A percentile compares a stretch with the other conserved stretches of the same genome.
Evolutionary conservation across 2,113 vertebrate genomes (phyloP).

Genomic region (Phrynosoma platyrhinos): DNA sequence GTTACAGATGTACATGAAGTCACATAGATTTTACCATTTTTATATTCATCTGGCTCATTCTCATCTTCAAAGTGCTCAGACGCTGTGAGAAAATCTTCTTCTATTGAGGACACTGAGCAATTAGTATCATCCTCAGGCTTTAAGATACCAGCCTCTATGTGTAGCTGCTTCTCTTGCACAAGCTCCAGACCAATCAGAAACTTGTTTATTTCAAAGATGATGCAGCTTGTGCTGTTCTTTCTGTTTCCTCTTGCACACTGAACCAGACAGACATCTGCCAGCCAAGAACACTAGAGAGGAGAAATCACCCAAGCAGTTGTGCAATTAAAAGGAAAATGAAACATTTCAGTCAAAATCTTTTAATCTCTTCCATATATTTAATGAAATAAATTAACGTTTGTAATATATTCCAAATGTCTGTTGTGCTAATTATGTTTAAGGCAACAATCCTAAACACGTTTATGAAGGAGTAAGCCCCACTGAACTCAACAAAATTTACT

Average conservation of each 20-base stretch:
- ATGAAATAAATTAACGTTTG: not conserved
- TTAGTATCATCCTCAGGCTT: conserved; percentile 93
- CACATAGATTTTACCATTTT: conserved; percentile 80
- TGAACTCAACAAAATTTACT: not conserved
- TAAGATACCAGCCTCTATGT: conserved; percentile 70
- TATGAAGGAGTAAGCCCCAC: not conserved
- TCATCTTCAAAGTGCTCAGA: conserved; percentile 95
- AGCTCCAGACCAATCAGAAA: conserved; percentile 93
- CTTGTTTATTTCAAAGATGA: conserved; percentile 96
- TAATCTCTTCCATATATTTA: not conserved
- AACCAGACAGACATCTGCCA: conserved; percentile 90
- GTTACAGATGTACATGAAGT: conserved; percentile 19
- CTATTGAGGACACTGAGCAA: conserved; percentile 94
- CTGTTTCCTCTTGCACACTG: conserved; percentile 83
- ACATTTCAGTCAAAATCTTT: not conserved
- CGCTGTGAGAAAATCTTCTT: conserved; percentile 96
- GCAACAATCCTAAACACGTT: not conserved
- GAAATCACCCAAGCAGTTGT: conserved; percentile 49
- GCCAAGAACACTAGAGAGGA: conserved; percentile 78
- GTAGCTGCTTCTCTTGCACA: conserved; percentile 86
- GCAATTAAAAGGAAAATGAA: conserved; percentile 52
- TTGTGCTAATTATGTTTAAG: not conserved
- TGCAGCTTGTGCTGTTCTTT: conserved; percentile 80
- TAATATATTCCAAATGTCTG: not conserved
- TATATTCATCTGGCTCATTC: conserved; percentile 86